Conservation (phyloP, 1,140 invertebrate species). For the Heliconius melpomene region DNA sequence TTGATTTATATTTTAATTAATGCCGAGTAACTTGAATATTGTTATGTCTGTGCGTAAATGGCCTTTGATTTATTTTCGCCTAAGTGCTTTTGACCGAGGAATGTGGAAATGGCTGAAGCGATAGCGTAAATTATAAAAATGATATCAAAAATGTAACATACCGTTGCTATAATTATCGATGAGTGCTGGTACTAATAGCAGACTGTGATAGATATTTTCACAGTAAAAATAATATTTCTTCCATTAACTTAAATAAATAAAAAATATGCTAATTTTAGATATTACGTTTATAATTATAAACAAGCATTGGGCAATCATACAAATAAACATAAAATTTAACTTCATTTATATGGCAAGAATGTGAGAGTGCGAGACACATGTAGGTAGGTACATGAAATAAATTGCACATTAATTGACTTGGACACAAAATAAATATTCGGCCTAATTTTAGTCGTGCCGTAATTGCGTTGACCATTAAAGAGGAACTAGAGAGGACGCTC, state of each 20-base stretch:
- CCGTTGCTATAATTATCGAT: background rate
- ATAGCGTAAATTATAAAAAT: conserved; percentile 5
- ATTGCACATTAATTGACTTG: conserved; percentile 5
- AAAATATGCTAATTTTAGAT: background rate
- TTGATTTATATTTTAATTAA: too few species aligned
- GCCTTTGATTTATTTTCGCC: conserved; percentile 31
- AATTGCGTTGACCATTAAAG: conserved; percentile 32
- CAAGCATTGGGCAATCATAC: background rate
- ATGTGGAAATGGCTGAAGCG: conserved; percentile 37
- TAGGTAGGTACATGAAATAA: background rate
- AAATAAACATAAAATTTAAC: background rate
- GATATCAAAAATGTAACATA: conserved; percentile 10
- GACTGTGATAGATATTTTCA: background rate
- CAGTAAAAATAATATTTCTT: background rate
- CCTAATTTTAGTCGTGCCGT: conserved; percentile 28
- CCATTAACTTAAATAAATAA: too few species aligned
- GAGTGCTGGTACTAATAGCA: background rate
- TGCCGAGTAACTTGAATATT: background rate
- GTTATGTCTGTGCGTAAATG: conserved; percentile 34
- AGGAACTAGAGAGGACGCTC: conserved; percentile 31
- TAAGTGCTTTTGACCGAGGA: conserved; percentile 42
- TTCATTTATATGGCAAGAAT: background rate
- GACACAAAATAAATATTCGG: conserved; percentile 24
- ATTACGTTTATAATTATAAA: background rate
- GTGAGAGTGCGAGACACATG: background rate